Conservation (phyloP, 2,797 vertebrate genomes). For the Lepus townsendii region DNA sequence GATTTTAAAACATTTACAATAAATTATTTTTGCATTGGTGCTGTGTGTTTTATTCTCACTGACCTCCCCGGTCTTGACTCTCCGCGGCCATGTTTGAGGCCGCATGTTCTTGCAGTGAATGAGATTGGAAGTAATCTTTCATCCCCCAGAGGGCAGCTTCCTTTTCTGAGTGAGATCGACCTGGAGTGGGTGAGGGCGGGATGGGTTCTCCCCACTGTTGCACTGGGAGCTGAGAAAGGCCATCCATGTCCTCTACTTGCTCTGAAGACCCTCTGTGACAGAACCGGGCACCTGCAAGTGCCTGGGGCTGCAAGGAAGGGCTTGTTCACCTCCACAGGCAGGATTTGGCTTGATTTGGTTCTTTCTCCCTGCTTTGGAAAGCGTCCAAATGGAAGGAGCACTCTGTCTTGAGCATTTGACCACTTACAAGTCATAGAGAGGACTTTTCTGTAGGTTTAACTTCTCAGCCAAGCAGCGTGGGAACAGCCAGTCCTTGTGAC, state of each 20-base stretch:
- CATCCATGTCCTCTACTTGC: not conserved
- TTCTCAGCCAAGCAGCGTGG: not conserved
- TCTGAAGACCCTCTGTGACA: not conserved
- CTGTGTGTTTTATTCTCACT: not conserved
- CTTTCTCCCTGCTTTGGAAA: not conserved
- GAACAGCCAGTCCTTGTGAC: not conserved
- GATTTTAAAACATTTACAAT: conserved; percentile 70
- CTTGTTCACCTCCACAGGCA: not conserved
- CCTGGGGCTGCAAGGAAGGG: not conserved
- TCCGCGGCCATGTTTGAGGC: not conserved
- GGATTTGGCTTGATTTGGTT: not conserved
- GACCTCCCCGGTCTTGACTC: not conserved
- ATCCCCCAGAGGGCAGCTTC: not conserved
- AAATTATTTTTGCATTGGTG: conserved; percentile 82
- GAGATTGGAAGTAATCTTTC: not conserved
- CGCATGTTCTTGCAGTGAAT: not conserved
- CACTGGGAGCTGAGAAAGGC: not conserved
- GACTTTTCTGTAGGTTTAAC: not conserved
- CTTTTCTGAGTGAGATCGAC: not conserved
- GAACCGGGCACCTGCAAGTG: not conserved
- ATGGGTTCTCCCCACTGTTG: not conserved
- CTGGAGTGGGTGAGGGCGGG: too few species aligned
- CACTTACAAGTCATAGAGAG: not conserved
- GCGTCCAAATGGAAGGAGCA: not conserved
- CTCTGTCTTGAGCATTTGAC: not conserved